Conservation (phyloP, 2,888 invertebrate species). For the Drosophila peninsularis region DNA sequence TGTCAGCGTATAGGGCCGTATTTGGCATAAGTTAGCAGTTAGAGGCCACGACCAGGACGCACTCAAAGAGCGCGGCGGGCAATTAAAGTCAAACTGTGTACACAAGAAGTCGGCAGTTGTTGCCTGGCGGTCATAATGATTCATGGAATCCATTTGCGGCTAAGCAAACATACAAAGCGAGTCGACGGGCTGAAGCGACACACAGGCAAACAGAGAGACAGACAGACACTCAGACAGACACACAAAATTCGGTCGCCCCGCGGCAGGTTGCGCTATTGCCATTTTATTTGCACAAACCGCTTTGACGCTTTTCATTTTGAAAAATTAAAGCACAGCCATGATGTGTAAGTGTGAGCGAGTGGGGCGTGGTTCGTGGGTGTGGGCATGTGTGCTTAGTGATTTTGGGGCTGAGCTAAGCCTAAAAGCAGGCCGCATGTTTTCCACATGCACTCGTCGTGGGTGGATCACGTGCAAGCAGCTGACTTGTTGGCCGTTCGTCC, state of each 20-base stretch:
- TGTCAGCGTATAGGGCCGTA: conserved; percentile 27
- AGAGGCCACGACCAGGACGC: conserved; percentile 25
- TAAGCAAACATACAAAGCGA: conserved; percentile 43
- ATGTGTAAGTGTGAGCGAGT: not conserved
- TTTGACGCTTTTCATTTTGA: conserved; percentile 58
- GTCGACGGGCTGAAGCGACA: not conserved
- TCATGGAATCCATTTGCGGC: conserved; percentile 62
- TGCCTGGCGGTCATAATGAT: conserved; percentile 50
- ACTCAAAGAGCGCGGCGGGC: conserved; percentile 29
- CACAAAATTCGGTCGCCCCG: conserved; percentile 11
- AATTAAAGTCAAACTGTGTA: conserved; percentile 60
- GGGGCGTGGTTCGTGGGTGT: too few species aligned
- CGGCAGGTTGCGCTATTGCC: conserved; percentile 43
- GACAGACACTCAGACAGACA: not conserved
- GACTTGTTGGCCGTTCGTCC: conserved; percentile 45
- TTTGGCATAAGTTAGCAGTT: conserved; percentile 38
- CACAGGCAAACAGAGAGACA: conserved; percentile 1
- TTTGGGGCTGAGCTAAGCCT: conserved; percentile 22
- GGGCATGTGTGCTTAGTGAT: conserved; percentile 7
- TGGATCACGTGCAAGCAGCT: conserved; percentile 26
- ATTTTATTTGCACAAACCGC: conserved; percentile 36
- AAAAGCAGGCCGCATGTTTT: conserved; percentile 49
- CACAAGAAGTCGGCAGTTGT: conserved; percentile 45
- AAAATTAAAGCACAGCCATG: conserved; percentile 46
- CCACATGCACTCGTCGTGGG: conserved; percentile 24